Base-by-base conservation (phyloP, 30 jellyfish, hydroid and myxozoan genomes). In the Aurelia sp. region DNA sequence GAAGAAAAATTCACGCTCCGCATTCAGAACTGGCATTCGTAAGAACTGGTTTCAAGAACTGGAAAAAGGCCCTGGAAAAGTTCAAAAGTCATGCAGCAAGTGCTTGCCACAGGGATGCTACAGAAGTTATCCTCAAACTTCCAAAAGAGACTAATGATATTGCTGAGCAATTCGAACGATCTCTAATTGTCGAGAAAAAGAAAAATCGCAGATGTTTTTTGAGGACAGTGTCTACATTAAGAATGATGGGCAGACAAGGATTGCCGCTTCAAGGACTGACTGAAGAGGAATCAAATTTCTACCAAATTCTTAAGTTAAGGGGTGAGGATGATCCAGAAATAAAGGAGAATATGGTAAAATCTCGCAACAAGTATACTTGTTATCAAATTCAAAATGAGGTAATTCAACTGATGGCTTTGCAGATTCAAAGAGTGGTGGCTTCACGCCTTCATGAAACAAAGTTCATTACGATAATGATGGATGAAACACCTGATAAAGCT, bases 341-440 rank as follows among this genome's bases (percentile, higher is more conserved):
- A 57, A 57, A 57, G 66, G 66, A 57, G 22, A 65, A 65, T 30
- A 30, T 30, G 48, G 22, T n/a, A 1, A 30, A 30, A 65, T 13
- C 48, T 27, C 33, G 33, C 33, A 27, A 27, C 33, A 70, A 70
- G 22, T 70, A 70, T 70, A 70, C 81, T 18, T 31, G 70, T 70
- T 22, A 21, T 31, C 65, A 70, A 35, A 20, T 70, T 35, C 81
- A 70, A 70, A 44, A 70, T 31, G 81, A 70, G 3, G 33, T 70
- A 18, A 17, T 70, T 18, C 24, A 70, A 31, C n/a, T 70, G 22
- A 70, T 44, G 81, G 81, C 81, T 31, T 16, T 70, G 69, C 69
- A 70, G n/a, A 18, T 70, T 12, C 64, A 31, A 18, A 15, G 81
- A 44, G 81, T 11, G 68, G 27, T 70, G 19, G 66, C 81, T 12